Percentiles rank a stretch among this genome's conserved stretches.
Evolutionary conservation across 2,797 vertebrate genomes (phyloP).

Genomic region (Tadarida brasiliensis): DNA sequence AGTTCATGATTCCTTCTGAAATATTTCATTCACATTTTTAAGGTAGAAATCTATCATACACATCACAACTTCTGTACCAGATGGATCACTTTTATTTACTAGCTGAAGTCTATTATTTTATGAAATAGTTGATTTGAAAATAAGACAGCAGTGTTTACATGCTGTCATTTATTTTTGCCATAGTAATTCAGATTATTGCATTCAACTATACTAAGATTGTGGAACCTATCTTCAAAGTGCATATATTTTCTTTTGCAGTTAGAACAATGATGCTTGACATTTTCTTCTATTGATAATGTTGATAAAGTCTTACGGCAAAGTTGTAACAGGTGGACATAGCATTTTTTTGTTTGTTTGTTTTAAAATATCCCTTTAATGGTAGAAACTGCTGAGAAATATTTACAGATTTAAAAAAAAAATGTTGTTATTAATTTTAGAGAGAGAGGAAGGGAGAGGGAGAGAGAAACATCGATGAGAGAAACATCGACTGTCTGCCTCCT

Average conservation of each 20-base stretch:
- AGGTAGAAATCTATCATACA: background rate
- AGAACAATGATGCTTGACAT: background rate
- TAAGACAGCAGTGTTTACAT: background rate
- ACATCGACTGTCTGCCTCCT: too few species aligned
- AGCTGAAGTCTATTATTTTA: background rate
- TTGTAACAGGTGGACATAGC: background rate
- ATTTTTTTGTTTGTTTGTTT: too few species aligned
- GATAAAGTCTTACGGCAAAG: background rate
- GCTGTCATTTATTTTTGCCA: background rate
- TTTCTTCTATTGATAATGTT: slow-evolving; percentile 13
- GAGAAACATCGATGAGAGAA: too few species aligned
- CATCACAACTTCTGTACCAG: background rate
- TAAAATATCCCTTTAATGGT: background rate
- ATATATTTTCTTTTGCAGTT: background rate
- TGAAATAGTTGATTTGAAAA: slow-evolving; percentile 21
- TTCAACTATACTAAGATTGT: background rate
- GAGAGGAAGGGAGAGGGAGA: too few species aligned
- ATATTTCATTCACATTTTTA: slow-evolving; percentile 62
- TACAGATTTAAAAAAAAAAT: too few species aligned
- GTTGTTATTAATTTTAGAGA: too few species aligned
- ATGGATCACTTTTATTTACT: background rate
- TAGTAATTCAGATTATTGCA: background rate
- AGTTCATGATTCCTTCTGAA: slow-evolving; percentile 39
- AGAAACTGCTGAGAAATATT: background rate
- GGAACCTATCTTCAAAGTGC: background rate